Percentiles rank a stretch among this genome's conserved stretches.
phyloP scores from a whole-genome alignment of 2,113 vertebrate species.

The Mixornis gularis region DNA sequence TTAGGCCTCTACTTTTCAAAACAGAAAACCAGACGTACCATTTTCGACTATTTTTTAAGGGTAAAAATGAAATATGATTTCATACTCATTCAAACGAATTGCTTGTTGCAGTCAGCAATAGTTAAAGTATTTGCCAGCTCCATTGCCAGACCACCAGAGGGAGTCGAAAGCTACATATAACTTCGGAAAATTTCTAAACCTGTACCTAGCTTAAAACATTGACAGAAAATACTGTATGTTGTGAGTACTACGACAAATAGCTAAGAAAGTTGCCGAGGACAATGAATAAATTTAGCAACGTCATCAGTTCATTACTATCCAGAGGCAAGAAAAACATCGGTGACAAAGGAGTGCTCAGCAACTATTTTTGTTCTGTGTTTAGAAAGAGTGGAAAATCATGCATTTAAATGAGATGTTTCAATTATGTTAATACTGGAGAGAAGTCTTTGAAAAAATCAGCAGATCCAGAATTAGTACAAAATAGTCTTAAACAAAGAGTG shows the following conservation, averaged over 20 bases:
- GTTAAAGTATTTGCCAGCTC: background rate
- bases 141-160: slow-evolving; percentile 26
- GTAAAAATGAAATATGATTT: background rate
- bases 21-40: background rate
- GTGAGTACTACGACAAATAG: background rate
- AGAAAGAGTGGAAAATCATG: background rate
- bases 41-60: background rate
- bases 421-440: background rate
- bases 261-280: background rate
- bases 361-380: background rate
- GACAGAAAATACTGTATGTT: background rate
- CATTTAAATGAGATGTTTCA: background rate
- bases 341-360: background rate
- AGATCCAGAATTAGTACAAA: background rate
- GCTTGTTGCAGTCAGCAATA: background rate
- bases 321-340: background rate
- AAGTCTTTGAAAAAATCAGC: background rate
- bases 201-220: background rate
- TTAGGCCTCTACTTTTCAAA: background rate
- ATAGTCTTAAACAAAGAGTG: background rate
- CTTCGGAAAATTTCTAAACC: background rate
- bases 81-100: background rate
- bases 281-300: background rate
- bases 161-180: background rate
- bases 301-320: background rate